Evolutionary conservation across 2,797 vertebrate genomes (phyloP).

Genomic region (Pristis pectinata): DNA sequence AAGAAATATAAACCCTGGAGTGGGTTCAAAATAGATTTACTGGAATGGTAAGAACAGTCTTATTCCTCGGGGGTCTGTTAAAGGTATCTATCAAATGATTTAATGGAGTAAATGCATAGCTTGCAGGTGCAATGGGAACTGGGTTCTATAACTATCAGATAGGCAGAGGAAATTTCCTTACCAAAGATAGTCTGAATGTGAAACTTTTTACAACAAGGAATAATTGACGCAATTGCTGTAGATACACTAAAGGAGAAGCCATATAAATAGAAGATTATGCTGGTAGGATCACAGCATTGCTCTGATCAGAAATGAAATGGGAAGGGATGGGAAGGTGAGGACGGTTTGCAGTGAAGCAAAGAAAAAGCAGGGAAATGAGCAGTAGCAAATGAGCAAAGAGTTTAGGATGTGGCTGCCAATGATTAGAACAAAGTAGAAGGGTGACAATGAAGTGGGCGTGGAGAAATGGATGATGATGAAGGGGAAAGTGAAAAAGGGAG

Average conservation of each 20-base stretch:
- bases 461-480: background rate
- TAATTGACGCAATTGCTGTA: too few species aligned
- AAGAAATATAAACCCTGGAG: background rate
- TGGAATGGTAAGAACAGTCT: background rate
- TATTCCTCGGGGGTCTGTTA: too few species aligned
- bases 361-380: background rate
- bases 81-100: background rate
- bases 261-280: background rate
- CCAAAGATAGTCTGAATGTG: background rate
- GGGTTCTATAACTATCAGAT: too few species aligned
- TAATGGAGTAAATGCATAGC: background rate
- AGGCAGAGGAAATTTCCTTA: background rate
- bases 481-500: background rate
- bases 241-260: background rate
- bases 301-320: background rate
- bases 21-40: background rate
- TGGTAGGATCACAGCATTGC: too few species aligned
- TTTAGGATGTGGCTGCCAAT: background rate
- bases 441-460: too few species aligned
- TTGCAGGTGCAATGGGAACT: too few species aligned
- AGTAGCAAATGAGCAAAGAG: background rate
- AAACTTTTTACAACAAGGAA: background rate
- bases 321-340: background rate
- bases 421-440: background rate
- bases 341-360: background rate